phyloP scores from a whole-genome alignment of 37 sponge, comb jelly and placozoan genomes.

The Dysidea cf. avara region DNA sequence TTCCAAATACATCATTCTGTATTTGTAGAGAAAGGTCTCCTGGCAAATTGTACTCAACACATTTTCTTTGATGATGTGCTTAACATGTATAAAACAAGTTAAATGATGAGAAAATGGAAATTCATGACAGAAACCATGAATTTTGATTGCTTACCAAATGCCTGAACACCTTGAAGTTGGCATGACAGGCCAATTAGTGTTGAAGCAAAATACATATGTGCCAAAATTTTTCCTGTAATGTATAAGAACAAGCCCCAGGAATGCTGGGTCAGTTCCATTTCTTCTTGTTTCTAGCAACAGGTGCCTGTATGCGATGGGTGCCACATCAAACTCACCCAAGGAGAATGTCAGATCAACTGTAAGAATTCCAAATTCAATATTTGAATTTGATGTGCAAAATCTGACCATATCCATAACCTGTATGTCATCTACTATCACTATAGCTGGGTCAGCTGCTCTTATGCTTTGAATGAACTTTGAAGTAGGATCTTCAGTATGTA shows the following conservation, averaged over 20 bases:
- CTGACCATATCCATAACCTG: constrained; percentile 42
- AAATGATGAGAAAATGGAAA: constrained; percentile 13
- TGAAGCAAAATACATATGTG: constrained; percentile 27
- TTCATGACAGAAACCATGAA: constrained; percentile 8
- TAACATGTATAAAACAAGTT: constrained; percentile 23
- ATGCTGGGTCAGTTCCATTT: neutral
- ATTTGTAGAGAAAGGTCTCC: neutral
- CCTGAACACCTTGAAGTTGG: constrained; percentile 20
- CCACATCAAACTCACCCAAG: constrained; percentile 58
- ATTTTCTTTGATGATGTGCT: constrained; percentile 15
- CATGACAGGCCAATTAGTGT: constrained; percentile 11
- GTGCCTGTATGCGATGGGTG: constrained; percentile 29
- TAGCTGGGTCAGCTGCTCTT: constrained; percentile 45
- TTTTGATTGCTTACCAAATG: constrained; percentile 23
- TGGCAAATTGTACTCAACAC: neutral
- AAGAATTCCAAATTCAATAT: constrained; percentile 21
- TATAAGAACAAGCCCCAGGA: constrained; percentile 16
- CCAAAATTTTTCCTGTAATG: constrained; percentile 19
- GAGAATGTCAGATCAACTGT: constrained; percentile 58
- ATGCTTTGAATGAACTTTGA: constrained; percentile 29
- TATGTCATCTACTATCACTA: constrained; percentile 35
- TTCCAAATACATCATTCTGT: constrained; percentile 16
- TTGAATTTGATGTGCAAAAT: constrained; percentile 49
- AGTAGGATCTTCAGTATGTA: constrained; percentile 29
- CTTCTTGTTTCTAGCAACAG: constrained; percentile 24